Evolutionary conservation across 2,888 invertebrate genomes (phyloP), one percentile per base, ranked within the genome.

Genomic region (Biston stratarius): DNA sequence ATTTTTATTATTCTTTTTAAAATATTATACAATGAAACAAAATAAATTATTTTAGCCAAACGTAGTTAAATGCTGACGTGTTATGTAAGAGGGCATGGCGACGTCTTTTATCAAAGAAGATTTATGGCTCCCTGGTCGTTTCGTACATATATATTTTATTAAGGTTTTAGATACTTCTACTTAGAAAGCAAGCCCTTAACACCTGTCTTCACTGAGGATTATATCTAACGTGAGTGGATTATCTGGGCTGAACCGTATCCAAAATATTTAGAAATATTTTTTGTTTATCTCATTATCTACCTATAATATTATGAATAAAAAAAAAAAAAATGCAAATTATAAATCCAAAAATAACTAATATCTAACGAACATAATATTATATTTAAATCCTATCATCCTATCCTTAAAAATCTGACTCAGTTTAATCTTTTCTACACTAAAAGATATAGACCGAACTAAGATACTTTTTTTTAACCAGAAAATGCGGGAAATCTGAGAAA

Each of bases 21-120:
- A 42, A 11, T 1, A 42, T 10, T 45, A n/a, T 45, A 8, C 2
- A 14, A 36, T 38, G 44, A 14, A 40, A 38, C n/a, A 24, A 55
- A 42, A 45, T 47, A 64, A 53, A 38, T 45, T 52, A 34, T 34
- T 12, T 38, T 55, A n/a, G 15, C 42, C 53, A 67, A 57, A 47
- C 11, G 33, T 24, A 67, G 55, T 44, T 58, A 55, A 59, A 61
- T 57, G 42, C 45, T 56, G 44, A 56, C 24, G 42, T 42, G 24
- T 65, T 64, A 55, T 55, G 48, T 49, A 61, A 55, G 58, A 67
- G 53, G 67, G 67, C 49, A 59, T 14, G 62, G 59, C 6, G 51
- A 38, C 15, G 24, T 51, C 33, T 61, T 53, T 62, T 67, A 67
- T 55, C 62, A 55, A 62, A 56, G 12, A 59, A 62, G 62, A 67